Percentiles rank a stretch among this genome's conserved stretches.
Conservation (phyloP, 2,888 invertebrate genomes). For the Yponomeuta plumbellus region DNA sequence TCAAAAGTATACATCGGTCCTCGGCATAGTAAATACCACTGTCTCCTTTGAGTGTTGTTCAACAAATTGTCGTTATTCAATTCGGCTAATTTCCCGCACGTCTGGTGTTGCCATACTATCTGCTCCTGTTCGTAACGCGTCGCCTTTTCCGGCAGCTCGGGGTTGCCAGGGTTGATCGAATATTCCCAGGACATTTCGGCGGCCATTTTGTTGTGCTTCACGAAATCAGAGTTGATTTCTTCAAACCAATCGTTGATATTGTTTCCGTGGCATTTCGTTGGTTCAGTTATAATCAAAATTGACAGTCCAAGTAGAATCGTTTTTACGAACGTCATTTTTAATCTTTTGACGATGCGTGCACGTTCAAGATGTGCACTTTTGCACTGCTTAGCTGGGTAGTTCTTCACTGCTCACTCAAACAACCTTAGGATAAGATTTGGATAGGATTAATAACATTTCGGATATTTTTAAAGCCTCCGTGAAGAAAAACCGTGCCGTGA, state of each 20-base stretch:
- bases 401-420: neutral
- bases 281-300: conserved; percentile 19
- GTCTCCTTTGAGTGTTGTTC: conserved; percentile 60
- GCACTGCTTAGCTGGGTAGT: neutral
- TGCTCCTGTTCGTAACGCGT: conserved; percentile 41
- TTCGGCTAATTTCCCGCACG: conserved; percentile 40
- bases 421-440: too few species aligned
- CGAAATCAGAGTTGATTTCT: conserved; percentile 44
- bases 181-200: conserved; percentile 61
- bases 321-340: conserved; percentile 10
- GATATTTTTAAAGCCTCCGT: neutral
- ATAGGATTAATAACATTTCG: neutral
- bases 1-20: conserved; percentile 76
- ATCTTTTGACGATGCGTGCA: neutral
- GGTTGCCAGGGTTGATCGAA: conserved; percentile 43
- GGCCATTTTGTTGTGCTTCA: conserved; percentile 45
- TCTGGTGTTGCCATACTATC: conserved; percentile 46
- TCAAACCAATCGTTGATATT: conserved; percentile 39
- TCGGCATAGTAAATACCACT: conserved; percentile 78
- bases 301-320: conserved; percentile 6
- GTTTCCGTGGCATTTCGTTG: conserved; percentile 27
- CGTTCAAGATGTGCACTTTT: neutral
- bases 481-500: neutral
- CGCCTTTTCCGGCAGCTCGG: conserved; percentile 35
- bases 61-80: conserved; percentile 37